Conservation (phyloP, 1,140 invertebrate species). For the Drosophila repleta region DNA sequence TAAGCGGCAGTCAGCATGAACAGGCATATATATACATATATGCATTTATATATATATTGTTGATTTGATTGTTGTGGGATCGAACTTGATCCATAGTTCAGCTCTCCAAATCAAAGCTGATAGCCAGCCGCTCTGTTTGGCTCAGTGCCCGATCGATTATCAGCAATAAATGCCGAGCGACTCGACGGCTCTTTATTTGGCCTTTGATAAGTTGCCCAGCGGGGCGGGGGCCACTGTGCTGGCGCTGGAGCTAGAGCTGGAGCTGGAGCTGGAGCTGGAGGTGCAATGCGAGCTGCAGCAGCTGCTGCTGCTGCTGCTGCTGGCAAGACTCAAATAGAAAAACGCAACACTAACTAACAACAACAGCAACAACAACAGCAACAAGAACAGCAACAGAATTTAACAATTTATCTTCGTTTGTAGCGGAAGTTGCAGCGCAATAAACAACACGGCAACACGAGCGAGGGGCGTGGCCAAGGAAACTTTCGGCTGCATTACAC, state of each 20-base stretch:
- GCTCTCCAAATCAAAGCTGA: conserved; percentile 9
- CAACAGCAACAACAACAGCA: conserved; percentile 27
- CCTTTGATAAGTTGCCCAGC: conserved; percentile 2
- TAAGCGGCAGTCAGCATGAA: conserved; percentile 5
- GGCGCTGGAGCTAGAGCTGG: background rate
- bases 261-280: conserved; percentile 23
- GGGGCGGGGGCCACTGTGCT: conserved; percentile 27
- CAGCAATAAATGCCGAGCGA: background rate
- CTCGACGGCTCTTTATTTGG: background rate
- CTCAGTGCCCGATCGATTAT: conserved; percentile 1
- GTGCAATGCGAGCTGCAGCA: conserved; percentile 37
- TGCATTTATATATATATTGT: background rate
- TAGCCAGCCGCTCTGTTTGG: background rate
- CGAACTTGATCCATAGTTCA: conserved; percentile 12
- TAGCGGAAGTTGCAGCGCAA: conserved; percentile 74
- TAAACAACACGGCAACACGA: conserved; percentile 61
- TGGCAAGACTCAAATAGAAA: conserved; percentile 39
- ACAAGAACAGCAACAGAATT: conserved; percentile 28
- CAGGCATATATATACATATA: background rate
- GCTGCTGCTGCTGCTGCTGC: conserved; percentile 38
- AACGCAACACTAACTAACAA: conserved; percentile 24
- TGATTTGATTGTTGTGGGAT: conserved; percentile 3
- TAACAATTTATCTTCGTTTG: conserved; percentile 78
- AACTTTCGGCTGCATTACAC: conserved; percentile 52
- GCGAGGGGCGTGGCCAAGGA: conserved; percentile 19